Evolutionary conservation across 2,888 invertebrate species (phyloP), one percentile per base, ranked within the genome.

Genomic region (Melikaiella ostensackeni): DNA sequence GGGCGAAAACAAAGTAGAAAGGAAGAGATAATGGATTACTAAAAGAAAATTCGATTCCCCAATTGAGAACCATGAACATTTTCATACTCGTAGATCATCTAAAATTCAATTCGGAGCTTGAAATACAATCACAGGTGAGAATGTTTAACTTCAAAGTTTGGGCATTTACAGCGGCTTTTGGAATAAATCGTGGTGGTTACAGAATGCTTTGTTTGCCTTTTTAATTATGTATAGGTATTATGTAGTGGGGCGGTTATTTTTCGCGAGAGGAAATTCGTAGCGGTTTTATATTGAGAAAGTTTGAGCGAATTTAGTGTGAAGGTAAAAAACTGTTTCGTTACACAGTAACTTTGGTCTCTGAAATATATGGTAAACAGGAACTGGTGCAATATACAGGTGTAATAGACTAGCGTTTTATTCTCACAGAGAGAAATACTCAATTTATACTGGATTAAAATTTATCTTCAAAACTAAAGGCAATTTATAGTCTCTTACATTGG

Each of bases 241-340:
- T 42, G 2, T 42, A 9, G 50, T 46, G 42, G 4, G 19, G n/a
- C 1, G 50, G n/a, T 50, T 50, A 50, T 50, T 50, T 50, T 50
- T 7, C n/a, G 9, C 50, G 50, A 50, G 50, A n/a, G 50, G n/a
- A 50, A 50, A 50, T 9, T 50, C 50, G 50, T n/a, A n/a, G 50
- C n/a, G n/a, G 50, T 50, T 50, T 50, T 9, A 21, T 50, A 50
- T 50, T 50, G n/a, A n/a, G n/a, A 50, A 50, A 50, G 50, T 50
- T 50, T 21, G n/a, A n/a, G 50, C 50, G 50, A 8, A 50, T n/a
- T 50, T 9, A n/a, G n/a, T 8, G 9, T n/a, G 8, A 50, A n/a
- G n/a, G 50, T n/a, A 50, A 50, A 50, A 50, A 50, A 50, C n/a
- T 8, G 50, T 50, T 50, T 50, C 50, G n/a, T 50, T 50, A 50